A percentile compares a stretch with the other conserved stretches of the same genome.
These are phyloP conservation scores for Heliconius ethilla DNA, from an alignment of 2,888 invertebrate genomes.

Conservation along the genomic window DNA sequence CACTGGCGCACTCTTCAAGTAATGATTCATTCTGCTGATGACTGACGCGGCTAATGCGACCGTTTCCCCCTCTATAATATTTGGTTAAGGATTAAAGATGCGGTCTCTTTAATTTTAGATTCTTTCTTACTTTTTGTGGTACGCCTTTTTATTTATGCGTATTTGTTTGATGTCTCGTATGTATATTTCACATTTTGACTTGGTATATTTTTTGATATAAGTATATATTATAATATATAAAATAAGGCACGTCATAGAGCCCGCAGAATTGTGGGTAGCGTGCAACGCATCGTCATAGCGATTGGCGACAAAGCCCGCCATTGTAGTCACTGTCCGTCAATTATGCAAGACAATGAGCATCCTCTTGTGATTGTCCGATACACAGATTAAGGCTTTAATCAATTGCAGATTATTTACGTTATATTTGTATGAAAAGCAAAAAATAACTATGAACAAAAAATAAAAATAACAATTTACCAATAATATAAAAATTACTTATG, in stretches of 20 bases:
- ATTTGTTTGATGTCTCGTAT: not conserved
- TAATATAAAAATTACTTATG: not conserved
- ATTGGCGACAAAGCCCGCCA: constrained; percentile 57
- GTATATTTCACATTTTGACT: not conserved
- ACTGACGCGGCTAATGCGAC: constrained; percentile 79
- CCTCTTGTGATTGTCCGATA: constrained; percentile 52
- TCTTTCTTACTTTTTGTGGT: constrained; percentile 26
- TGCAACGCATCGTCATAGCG: constrained; percentile 54
- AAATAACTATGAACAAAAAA: not conserved
- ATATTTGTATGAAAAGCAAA: not conserved
- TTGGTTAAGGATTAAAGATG: constrained; percentile 67
- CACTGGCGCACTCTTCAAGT: constrained; percentile 81
- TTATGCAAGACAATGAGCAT: constrained; percentile 64
- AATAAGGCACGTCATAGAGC: not conserved
- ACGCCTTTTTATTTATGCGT: constrained; percentile 27
- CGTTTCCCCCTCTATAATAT: constrained; percentile 67
- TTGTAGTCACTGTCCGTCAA: constrained; percentile 60
- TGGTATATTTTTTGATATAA: not conserved
- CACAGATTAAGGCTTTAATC: constrained; percentile 41
- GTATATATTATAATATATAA: not conserved
- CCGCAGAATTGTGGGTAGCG: constrained; percentile 22
- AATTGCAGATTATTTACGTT: constrained; percentile 29
- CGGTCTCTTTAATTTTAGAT: constrained; percentile 40
- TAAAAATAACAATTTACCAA: not conserved
- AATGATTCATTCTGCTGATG: constrained; percentile 82